Conservation (phyloP, 2,888 invertebrate genomes). For the Drosophila imparisetae region DNA sequence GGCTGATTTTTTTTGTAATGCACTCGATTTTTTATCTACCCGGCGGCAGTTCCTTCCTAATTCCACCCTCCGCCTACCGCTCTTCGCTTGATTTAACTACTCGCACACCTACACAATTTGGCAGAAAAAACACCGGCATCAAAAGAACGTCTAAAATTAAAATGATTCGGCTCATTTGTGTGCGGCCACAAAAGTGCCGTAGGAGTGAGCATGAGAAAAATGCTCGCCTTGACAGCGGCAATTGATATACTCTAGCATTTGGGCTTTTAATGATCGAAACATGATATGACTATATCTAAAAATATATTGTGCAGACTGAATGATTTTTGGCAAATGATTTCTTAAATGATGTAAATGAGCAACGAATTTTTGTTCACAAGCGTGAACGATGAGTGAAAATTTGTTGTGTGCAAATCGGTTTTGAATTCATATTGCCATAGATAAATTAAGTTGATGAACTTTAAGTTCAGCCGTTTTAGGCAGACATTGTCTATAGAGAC, state of each 20-base stretch:
- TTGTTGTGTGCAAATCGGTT: not conserved
- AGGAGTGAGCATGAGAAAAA: not conserved
- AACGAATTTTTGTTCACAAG: not conserved
- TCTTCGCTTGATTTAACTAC: slow-evolving; percentile 50
- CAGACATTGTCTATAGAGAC: not conserved
- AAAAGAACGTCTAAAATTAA: slow-evolving; percentile 24
- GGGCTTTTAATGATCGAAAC: not conserved
- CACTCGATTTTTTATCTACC: slow-evolving; percentile 18
- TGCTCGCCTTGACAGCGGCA: not conserved
- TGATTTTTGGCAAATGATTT: not conserved
- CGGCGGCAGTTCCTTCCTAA: slow-evolving; percentile 8
- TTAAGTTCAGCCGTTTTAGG: not conserved
- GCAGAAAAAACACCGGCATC: slow-evolving; percentile 1
- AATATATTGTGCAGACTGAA: not conserved
- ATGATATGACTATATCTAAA: not conserved
- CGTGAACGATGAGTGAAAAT: not conserved
- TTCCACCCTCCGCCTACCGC: not conserved
- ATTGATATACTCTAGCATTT: slow-evolving; percentile 3
- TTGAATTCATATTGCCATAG: not conserved
- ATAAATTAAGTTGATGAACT: not conserved
- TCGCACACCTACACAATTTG: slow-evolving; percentile 41
- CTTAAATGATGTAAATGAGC: not conserved
- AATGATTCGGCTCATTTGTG: slow-evolving; percentile 76
- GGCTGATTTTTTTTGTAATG: not conserved
- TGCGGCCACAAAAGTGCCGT: slow-evolving; percentile 58